A percentile compares a stretch with the other conserved stretches of the same genome.
Conservation (phyloP, 2,113 vertebrate species). For the Dascyllus trimaculatus region DNA sequence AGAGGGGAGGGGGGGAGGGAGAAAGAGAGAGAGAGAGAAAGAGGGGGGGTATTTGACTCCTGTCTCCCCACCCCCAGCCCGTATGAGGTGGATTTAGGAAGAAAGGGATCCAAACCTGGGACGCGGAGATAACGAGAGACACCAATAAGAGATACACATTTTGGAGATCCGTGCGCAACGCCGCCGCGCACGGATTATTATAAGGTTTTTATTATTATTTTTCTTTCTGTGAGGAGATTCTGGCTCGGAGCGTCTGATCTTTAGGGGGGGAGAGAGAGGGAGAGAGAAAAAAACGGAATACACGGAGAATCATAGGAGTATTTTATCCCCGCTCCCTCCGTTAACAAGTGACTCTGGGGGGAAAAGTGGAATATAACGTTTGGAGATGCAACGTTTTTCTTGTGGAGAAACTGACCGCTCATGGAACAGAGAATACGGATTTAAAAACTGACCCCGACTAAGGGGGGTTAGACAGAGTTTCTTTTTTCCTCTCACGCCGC, state of each 20-base stretch:
- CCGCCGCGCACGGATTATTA: constrained; percentile 72
- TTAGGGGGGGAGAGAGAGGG: constrained; percentile 7
- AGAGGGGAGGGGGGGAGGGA: constrained; percentile 20
- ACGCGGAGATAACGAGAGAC: constrained; percentile 76
- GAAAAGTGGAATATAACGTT: constrained; percentile 61
- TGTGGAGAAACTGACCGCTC: constrained; percentile 41
- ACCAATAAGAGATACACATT: constrained; percentile 46
- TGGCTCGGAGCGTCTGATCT: constrained; percentile 47
- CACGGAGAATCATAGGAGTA: constrained; percentile 54
- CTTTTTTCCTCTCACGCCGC: constrained; percentile 24
- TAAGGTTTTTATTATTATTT: constrained; percentile 53
- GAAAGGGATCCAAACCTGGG: constrained; percentile 75
- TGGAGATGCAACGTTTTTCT: constrained; percentile 56
- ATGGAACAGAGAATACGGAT: constrained; percentile 41
- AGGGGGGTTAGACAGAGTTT: constrained; percentile 32
- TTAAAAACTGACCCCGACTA: constrained; percentile 56
- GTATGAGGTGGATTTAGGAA: constrained; percentile 74
- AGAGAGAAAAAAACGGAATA: too few relatives aligned
- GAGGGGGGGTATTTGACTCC: constrained; percentile 73
- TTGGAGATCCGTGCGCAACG: constrained; percentile 61
- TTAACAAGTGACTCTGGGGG: constrained; percentile 63
- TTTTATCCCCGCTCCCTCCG: constrained; percentile 42
- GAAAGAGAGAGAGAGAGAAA: too few relatives aligned
- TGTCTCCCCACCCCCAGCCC: constrained; percentile 79
- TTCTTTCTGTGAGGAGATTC: constrained; percentile 48